Conservation (phyloP, 2,113 vertebrate genomes). For the Felis catus region F.catus_Fca126_mat1.0 CM031419.1:38478001-38478500, state of each 20-base stretch:
- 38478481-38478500: background rate
- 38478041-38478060: background rate
- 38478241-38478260: background rate
- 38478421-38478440: background rate
- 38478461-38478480: background rate
- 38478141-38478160: background rate
- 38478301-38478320: background rate
- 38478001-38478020: background rate
- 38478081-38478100: accelerated
- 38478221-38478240: background rate
- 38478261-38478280: background rate
- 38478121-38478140: background rate
- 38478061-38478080: accelerated
- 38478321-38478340: background rate
- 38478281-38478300: background rate
- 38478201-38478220: accelerated
- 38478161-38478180: background rate
- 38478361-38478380: background rate
- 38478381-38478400: background rate
- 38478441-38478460: background rate
- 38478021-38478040: accelerated
- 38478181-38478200: background rate
- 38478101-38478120: background rate
- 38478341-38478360: background rate
- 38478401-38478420: background rate